Percentiles rank a stretch among this genome's conserved stretches.
phyloP scores from a whole-genome alignment of 2,113 vertebrate genomes.

The Nyctibius bracteatus region DNA sequence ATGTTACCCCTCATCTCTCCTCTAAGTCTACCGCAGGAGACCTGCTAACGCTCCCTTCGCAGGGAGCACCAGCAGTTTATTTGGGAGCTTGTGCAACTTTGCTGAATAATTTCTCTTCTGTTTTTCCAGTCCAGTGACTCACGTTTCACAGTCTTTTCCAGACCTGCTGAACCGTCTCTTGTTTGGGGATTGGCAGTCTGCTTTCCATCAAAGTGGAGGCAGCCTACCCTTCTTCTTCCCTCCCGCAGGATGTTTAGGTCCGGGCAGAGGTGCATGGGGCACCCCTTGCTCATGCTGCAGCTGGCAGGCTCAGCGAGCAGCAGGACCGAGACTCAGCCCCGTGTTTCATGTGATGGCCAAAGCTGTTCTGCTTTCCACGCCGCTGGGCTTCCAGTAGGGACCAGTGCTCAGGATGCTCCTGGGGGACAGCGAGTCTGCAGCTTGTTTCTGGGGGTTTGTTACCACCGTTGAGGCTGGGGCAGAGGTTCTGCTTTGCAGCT shows the following conservation, averaged over 20 bases:
- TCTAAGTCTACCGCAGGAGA: not conserved
- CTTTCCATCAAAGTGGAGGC: not conserved
- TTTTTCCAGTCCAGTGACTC: not conserved
- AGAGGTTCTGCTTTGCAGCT: not conserved
- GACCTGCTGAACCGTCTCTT: rapidly evolving
- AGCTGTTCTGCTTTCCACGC: not conserved
- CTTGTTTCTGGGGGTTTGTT: not conserved
- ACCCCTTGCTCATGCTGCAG: not conserved
- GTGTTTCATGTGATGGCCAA: not conserved
- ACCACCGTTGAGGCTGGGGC: rapidly evolving
- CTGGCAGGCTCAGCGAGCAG: not conserved
- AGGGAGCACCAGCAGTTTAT: not conserved
- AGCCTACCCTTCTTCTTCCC: not conserved
- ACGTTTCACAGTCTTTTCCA: not conserved
- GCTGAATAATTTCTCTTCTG: not conserved
- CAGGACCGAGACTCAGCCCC: not conserved
- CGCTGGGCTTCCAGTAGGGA: not conserved
- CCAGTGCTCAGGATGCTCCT: not conserved
- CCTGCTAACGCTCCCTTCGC: rapidly evolving
- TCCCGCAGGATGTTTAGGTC: rapidly evolving
- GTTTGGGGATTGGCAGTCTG: not conserved
- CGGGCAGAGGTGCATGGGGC: rapidly evolving
- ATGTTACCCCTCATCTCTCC: not conserved
- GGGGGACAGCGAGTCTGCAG: not conserved
- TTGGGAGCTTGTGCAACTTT: not conserved